Conservation (phyloP, 37 sponge, comb jelly and placozoan genomes). For the Dysidea cf. avara region DNA sequence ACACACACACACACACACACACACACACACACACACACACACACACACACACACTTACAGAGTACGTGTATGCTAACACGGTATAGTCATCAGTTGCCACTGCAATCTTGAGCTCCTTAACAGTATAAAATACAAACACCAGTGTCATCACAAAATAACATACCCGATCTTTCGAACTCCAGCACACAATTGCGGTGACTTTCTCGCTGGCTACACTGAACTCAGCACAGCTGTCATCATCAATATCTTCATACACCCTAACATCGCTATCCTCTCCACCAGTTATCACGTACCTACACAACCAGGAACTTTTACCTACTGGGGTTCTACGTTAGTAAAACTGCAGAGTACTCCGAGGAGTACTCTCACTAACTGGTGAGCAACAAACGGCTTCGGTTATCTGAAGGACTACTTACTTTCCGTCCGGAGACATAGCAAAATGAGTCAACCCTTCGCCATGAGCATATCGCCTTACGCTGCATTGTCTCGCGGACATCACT, state of each 20-base stretch:
- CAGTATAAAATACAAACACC: background rate
- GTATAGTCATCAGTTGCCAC: constrained; percentile 43
- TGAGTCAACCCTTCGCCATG: constrained; percentile 27
- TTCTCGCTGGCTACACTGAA: constrained; percentile 21
- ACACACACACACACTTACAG: constrained; percentile 2
- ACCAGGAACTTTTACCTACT: background rate
- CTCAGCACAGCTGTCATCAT: constrained; percentile 8
- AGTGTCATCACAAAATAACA: background rate
- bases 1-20: too few relatives aligned
- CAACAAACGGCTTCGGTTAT: too few relatives aligned
- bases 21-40: background rate
- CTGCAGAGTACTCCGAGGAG: too few relatives aligned
- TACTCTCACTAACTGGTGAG: too few relatives aligned
- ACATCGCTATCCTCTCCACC: constrained; percentile 41
- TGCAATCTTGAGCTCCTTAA: constrained; percentile 28
- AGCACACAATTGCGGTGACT: constrained; percentile 3
- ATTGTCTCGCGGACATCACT: too few relatives aligned
- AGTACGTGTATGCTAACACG: constrained; percentile 5
- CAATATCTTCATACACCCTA: constrained; percentile 13
- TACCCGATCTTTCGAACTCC: background rate
- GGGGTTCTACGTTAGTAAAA: too few relatives aligned
- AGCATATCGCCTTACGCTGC: constrained; percentile 17
- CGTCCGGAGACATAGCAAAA: background rate
- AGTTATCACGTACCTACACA: constrained; percentile 22
- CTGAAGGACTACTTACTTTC: background rate